Base-by-base conservation (phyloP, 1,140 invertebrate species). In the Caerostris extrusa region DNA sequence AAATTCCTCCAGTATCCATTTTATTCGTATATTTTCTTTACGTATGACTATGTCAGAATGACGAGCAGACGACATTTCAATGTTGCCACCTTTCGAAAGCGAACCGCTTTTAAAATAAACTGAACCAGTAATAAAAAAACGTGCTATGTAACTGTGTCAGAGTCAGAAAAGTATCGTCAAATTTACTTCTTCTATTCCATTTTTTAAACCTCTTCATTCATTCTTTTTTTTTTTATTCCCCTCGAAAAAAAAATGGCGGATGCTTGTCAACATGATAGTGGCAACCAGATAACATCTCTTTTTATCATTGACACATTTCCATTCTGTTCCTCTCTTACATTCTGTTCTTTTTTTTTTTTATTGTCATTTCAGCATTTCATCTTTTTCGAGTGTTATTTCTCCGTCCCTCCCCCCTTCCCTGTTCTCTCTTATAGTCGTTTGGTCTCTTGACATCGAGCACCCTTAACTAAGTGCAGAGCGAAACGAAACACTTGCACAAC, bases 191-290 rank as follows among this genome's bases (percentile, higher is more conserved):
- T 55, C 55, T 64, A n/a, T 64, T 55, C 57, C 55, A 19, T 57
- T 85, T 85, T 85, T 77, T 53, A 77, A 53, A 12, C 3, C 7
- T 34, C 5, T 6, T 17, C 6, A 3, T 67, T 10, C 3, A 17
- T 67, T 14, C 14, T 58, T 10, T 85, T 85, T 17, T 0, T 77
- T 50, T 81, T 81, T 81, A 50, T 50, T 50, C 0, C 7, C 10
- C 8, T 2, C 2, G 19, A 12, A 19, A 19, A 53, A 87, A 61
- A 61, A 53, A 64, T 64, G 55, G 7, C 55, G 60, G 5, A 17
- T 50, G 69, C 69, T 91, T 91, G 89, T 91, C 89, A 91, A 91
- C 89, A 91, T 55, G 89, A 91, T 81, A 81, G 69, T 61, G 57
- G 89, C 34, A 60, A 14, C 56, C n/a, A 91, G 89, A 91, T 91